phyloP scores from a whole-genome alignment of 1,140 invertebrate species.

The Ceratitis capitata region DNA sequence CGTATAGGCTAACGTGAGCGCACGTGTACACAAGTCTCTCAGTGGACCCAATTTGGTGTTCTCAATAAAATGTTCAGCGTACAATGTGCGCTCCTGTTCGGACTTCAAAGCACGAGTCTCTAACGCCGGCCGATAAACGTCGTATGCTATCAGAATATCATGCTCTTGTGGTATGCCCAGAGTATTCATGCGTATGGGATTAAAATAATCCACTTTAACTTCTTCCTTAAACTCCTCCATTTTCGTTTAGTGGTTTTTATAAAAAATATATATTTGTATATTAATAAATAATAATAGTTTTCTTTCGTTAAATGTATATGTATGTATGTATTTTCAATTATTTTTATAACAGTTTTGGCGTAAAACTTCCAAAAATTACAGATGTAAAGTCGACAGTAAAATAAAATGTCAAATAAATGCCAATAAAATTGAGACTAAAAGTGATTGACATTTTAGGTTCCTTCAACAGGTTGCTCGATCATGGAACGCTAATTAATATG shows the following conservation, averaged over 20 bases:
- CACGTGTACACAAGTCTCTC: constrained; percentile 49
- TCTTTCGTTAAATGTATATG: not conserved
- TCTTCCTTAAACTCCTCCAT: constrained; percentile 26
- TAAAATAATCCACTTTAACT: constrained; percentile 35
- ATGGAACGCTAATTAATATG: too few species aligned
- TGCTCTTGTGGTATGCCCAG: constrained; percentile 54
- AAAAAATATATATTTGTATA: not conserved
- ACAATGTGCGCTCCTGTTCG: constrained; percentile 50
- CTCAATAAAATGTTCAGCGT: constrained; percentile 51
- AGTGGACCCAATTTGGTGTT: constrained; percentile 49
- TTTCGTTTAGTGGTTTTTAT: not conserved
- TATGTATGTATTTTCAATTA: not conserved
- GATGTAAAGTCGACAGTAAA: too few species aligned
- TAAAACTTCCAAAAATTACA: too few species aligned
- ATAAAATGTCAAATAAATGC: too few species aligned
- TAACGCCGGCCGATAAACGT: constrained; percentile 48
- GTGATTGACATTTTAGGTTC: too few species aligned
- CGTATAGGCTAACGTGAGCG: constrained; percentile 46
- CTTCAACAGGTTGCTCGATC: too few species aligned
- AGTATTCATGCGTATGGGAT: constrained; percentile 46
- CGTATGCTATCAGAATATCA: constrained; percentile 43
- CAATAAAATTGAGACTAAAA: too few species aligned
- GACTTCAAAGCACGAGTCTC: constrained; percentile 42
- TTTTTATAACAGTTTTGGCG: too few species aligned
- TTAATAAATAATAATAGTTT: not conserved